Evolutionary conservation across 1,140 invertebrate species (phyloP), one percentile per base, ranked within the genome.

Genomic region (Ylistrum balloti): DNA sequence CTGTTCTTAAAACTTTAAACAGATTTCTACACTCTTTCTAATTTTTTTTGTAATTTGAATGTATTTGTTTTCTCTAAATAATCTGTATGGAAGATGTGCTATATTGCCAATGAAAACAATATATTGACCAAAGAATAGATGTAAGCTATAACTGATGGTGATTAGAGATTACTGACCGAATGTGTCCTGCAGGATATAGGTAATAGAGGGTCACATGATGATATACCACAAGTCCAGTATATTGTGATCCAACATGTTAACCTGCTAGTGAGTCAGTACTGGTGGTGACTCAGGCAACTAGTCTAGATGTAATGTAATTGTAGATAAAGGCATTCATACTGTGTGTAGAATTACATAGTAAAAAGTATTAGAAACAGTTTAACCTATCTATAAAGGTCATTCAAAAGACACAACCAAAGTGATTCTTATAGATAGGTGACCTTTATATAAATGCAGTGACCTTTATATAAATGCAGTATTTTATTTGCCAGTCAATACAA

Each of bases 91-190:
- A n/a, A n/a, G n/a, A n/a, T n/a, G n/a, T 38, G 0, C 56, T 28
- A 74, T n/a, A 74, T 74, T 74, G 56, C 22, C 56, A 74, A 74
- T 28, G 56, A 74, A 74, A 74, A 74, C 56, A 28, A 74, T 74
- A 38, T 38, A 74, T 11, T 28, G 56, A 74, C 56, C 56, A 22
- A 74, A n/a, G 56, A 74, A 74, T n/a, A 11, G 56, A n/a, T 74
- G 56, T 74, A 74, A 3, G n/a, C 28, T 28, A 74, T 74, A 3
- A n/a, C 28, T 1, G 56, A 11, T 74, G n/a, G n/a, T 74, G n/a
- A 74, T 74, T 74, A 74, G 5, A 74, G 56, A 74, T 74, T 28
- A 28, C 22, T 28, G 56, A n/a, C n/a, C 56, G 28, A 74, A 9
- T n/a, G 13, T 74, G 56, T 74, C 56, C 56, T 28, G 56, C 22